Conservation (phyloP, 1,140 invertebrate species). For the Trialeurodes vaporariorum region DNA sequence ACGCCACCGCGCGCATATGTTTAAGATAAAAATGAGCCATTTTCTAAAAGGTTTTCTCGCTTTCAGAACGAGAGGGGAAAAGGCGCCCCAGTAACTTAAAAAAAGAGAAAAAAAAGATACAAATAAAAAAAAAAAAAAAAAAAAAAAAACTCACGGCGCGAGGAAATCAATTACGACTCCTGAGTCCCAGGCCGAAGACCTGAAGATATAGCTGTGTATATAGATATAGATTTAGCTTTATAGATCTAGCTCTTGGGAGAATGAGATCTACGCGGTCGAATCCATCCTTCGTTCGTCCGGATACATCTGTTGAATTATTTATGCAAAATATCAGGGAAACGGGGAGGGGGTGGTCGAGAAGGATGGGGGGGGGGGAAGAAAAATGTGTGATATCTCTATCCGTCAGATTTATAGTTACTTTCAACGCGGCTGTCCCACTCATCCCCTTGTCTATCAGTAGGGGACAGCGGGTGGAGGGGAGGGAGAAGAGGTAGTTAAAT, state of each 20-base stretch:
- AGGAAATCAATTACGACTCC: neutral
- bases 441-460: neutral
- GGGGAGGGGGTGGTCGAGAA: too few species aligned
- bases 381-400: neutral
- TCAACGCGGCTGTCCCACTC: neutral
- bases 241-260: too few species aligned
- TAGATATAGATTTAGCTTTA: too few species aligned
- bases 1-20: neutral
- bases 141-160: too few species aligned
- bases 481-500: too few species aligned
- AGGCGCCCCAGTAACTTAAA: neutral
- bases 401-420: neutral
- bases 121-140: too few species aligned
- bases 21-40: neutral
- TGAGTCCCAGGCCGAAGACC: too few species aligned
- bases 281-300: too few species aligned
- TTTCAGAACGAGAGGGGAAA: neutral
- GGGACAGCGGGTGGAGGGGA: neutral
- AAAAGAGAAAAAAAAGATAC: too few species aligned
- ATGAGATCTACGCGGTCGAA: too few species aligned
- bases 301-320: slow-evolving; percentile 1
- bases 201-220: too few species aligned
- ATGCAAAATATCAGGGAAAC: too few species aligned
- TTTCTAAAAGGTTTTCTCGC: neutral
- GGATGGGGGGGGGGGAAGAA: neutral